These are phyloP conservation scores for Nibea albiflora DNA, from an alignment of 2,113 vertebrate genomes.

Conservation along the genomic window DNA sequence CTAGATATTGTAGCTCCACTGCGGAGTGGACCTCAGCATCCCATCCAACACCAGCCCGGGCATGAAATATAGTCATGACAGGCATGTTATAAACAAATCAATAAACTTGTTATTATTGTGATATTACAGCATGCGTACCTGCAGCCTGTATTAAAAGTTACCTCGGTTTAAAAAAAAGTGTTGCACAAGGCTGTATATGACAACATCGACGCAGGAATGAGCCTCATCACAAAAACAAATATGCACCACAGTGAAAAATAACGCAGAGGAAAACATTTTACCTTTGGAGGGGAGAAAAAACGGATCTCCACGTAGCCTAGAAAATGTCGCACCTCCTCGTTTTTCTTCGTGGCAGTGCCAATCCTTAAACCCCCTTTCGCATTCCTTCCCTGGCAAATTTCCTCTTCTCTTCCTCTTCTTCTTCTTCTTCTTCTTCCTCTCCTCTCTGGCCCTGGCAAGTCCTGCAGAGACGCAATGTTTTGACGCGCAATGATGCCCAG, in stretches of 20 bases:
- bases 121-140: neutral
- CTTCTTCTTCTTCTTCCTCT: constrained; percentile 9
- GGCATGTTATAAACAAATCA: neutral
- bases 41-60: constrained; percentile 21
- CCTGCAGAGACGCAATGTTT: constrained; percentile 82
- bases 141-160: constrained; percentile 32
- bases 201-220: neutral
- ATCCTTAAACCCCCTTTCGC: constrained; percentile 61
- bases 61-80: neutral
- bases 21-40: constrained; percentile 51
- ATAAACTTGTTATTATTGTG: constrained; percentile 20
- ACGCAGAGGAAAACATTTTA: constrained; percentile 64
- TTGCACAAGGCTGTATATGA: neutral
- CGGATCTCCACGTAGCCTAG: constrained; percentile 59
- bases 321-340: constrained; percentile 72
- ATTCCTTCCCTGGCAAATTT: constrained; percentile 61
- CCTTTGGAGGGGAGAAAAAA: constrained; percentile 82
- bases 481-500: constrained; percentile 75
- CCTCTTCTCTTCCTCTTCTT: constrained; percentile 29
- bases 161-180: constrained; percentile 10
- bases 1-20: constrained; percentile 22
- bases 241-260: constrained; percentile 36
- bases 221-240: constrained; percentile 42
- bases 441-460: constrained; percentile 58
- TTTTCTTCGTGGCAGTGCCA: constrained; percentile 65